Evolutionary conservation across 2,888 invertebrate genomes (phyloP).

Genomic region (Bhutanitis thaidina): DNA sequence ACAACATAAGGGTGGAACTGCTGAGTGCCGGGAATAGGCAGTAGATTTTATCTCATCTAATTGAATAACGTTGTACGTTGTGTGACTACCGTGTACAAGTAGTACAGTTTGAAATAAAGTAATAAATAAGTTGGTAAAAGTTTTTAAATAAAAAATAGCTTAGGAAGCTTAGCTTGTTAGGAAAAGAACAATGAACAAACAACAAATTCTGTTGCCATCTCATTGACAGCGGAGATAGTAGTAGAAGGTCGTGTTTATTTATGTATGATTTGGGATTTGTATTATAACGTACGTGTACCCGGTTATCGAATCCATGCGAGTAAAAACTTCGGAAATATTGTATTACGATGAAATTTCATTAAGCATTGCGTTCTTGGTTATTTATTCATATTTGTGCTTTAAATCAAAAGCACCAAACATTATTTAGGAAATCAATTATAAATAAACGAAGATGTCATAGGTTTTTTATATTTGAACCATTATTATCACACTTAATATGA

Average conservation of each 20-base stretch:
- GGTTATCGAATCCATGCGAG: neutral
- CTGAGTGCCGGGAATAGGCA: too few species aligned
- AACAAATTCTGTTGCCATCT: neutral
- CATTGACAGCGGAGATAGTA: neutral
- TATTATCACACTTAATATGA: too few species aligned
- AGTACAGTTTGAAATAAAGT: too few species aligned
- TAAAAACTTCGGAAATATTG: constrained; percentile 9
- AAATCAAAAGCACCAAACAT: neutral
- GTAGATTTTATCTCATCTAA: too few species aligned
- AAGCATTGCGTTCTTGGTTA: neutral
- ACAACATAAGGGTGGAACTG: too few species aligned
- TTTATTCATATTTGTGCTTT: neutral
- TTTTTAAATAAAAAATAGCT: too few species aligned
- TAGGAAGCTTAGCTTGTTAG: neutral
- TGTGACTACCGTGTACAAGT: too few species aligned
- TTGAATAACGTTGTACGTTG: too few species aligned
- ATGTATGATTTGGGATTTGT: constrained; percentile 7
- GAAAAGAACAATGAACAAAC: neutral
- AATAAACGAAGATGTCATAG: too few species aligned
- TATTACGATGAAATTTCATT: constrained; percentile 4
- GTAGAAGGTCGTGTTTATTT: neutral
- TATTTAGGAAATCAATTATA: too few species aligned
- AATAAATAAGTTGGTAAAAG: too few species aligned
- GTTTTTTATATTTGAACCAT: too few species aligned
- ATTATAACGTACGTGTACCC: neutral